Evolutionary conservation across 2,797 vertebrate species (phyloP), one percentile per base, ranked within the genome.

Genomic region (Cheirogaleus major): DNA sequence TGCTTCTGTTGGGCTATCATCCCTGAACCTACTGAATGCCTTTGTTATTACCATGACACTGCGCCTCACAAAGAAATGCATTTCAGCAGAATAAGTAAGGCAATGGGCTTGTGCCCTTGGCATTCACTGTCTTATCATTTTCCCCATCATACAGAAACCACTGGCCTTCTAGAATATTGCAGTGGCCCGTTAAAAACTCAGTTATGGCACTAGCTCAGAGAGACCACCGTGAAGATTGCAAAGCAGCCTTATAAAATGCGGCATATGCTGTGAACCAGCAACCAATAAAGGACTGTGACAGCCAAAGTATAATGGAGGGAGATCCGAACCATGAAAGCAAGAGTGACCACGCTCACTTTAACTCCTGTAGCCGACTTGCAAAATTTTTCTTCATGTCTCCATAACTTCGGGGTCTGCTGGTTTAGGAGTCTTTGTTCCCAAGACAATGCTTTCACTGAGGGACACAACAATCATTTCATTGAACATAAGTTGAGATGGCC

Each of bases 31-130:
- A 4, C 5, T 30, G 14, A 57, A 73, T 30, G 15, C 57, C 35
- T 88, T 81, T 41, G 69, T 72, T 92, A 73, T 65, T 67, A 85
- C 25, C 38, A 30, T 78, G 50, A 11, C 59, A 83, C 75, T 70
- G 43, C 43, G 84, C 92, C 78, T 81, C 61, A 41, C 48, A 85
- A 88, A 81, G 22, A 96, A 94, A 93, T 73, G 32, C 48, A 82
- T 89, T 94, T 86, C 27, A 25, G 69, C 30, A 90, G 35, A 83
- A 92, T 55, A 32, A 90, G 10, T 43, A 57, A 91, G 20, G 32
- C 48, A 69, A 80, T 86, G 52, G 43, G 57, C 35, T 90, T 59
- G 32, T 88, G 41, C 45, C 80, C 65, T 76, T 65, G 14, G 30
- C 20, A 50, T 83, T 32, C 76, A 69, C 32, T 23, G 2, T 50